Evolutionary conservation across 2,113 vertebrate species (phyloP).

Genomic region (Pterocles gutturalis): DNA sequence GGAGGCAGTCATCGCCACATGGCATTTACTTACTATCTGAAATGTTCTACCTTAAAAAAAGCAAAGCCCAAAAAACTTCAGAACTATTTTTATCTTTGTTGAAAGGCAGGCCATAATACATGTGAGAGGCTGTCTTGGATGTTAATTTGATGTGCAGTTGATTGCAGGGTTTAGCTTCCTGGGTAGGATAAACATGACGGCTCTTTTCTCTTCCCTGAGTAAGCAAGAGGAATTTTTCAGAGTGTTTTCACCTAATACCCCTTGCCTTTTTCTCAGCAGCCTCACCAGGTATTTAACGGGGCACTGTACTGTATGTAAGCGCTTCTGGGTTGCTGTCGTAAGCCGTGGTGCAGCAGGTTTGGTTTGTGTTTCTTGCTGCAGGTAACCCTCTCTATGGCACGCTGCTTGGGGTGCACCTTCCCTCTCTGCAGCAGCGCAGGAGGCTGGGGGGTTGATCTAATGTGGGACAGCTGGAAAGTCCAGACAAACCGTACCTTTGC

Average conservation of each 20-base stretch:
- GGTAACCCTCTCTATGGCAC: not conserved
- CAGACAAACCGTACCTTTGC: not conserved
- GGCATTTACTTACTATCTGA: not conserved
- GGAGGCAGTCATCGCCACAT: not conserved
- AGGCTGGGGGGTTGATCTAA: not conserved
- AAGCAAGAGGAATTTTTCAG: not conserved
- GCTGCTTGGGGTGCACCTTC: not conserved
- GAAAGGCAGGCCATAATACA: constrained; percentile 3
- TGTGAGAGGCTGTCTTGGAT: constrained; percentile 27
- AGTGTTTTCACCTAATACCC: not conserved
- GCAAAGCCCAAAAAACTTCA: not conserved
- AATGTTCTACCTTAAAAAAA: constrained; percentile 34
- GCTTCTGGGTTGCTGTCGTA: not conserved
- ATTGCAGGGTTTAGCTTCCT: constrained; percentile 25
- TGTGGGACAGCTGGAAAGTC: not conserved
- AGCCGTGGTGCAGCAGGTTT: not conserved
- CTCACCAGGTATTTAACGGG: not conserved
- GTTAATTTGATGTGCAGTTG: constrained; percentile 32
- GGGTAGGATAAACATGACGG: constrained; percentile 20
- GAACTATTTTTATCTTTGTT: not conserved
- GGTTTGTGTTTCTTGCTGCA: not conserved
- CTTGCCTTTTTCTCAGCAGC: not conserved
- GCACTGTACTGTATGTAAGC: not conserved
- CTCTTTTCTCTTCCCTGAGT: not conserved
- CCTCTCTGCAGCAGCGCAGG: not conserved